Evolutionary conservation across 2,113 vertebrate genomes (phyloP), one percentile per base, ranked within the genome.

Genomic region (Speoplatyrhinus poulsoni): DNA sequence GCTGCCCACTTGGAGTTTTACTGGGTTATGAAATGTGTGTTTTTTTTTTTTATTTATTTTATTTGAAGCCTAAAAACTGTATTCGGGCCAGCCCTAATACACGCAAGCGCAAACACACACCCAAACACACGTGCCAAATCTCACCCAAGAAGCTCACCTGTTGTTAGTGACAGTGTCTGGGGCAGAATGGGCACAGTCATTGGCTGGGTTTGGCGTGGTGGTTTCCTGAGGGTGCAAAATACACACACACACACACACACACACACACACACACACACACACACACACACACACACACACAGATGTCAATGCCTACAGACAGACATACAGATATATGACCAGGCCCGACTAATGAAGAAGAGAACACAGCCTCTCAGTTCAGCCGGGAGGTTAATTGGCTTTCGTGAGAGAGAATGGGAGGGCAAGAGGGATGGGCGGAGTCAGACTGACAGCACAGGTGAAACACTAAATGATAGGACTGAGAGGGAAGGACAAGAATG

Each of bases 111-210:
- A 41, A 5, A 8, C 36, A 41, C 36, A 8, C 36, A 5, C 36
- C 1, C 36, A 41, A 1, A 41, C 36, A 26, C 26, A 26, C 19
- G 19, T 1, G 19, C 19, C 19, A 19, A 19, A 26, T 26, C 2
- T 26, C 26, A 26, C 26, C 26, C 26, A 26, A 26, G 26, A 26
- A 26, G 80, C 95, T 96, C 87, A 99, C 98, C 96, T 99, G 94
- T 96, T 96, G 93, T 94, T 95, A 82, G 96, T 89, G 58, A 96
- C 92, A 69, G 93, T 90, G 75, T 98, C 95, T 5, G 94, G 87
- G 67, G 93, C 87, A 10, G 90, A 88, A 0, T 93, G 87, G 65
- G 84, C 86, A 76, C 92, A 92, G 82, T 94, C 94, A 77, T 92
- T 94, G 82, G 94, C 93, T 60, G 95, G 89, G 77, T 93, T 95